Percentiles rank a stretch among this genome's conserved stretches.
Conservation (phyloP, 1,140 invertebrate species). For the Calliphora vicina region DNA sequence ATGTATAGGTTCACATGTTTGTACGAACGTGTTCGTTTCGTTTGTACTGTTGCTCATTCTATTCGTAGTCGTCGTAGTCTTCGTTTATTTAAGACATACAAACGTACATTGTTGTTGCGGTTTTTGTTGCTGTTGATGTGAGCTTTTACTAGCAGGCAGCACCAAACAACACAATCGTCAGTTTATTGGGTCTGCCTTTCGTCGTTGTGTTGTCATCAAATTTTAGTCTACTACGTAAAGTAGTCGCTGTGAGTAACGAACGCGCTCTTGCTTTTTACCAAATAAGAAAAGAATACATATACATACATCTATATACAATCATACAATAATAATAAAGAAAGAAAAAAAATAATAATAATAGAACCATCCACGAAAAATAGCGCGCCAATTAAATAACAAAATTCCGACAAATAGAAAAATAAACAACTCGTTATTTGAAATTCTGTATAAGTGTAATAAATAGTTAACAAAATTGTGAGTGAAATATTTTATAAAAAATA, state of each 20-base stretch:
- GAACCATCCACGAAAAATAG: not conserved
- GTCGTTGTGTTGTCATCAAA: conserved; percentile 29
- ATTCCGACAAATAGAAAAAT: not conserved
- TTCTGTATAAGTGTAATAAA: not conserved
- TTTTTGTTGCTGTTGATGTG: not conserved
- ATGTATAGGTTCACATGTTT: not conserved
- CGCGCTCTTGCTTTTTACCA: conserved; percentile 13
- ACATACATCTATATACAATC: not conserved
- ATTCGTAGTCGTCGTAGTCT: not conserved
- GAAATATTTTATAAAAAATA: not conserved
- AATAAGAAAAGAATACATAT: not conserved
- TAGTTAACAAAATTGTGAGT: conserved; percentile 24
- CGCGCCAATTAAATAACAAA: conserved; percentile 23
- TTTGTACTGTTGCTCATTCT: conserved; percentile 3
- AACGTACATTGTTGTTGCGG: not conserved
- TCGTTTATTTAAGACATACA: not conserved
- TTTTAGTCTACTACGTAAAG: conserved; percentile 33
- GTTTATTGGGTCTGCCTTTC: conserved; percentile 20
- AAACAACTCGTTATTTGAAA: not conserved
- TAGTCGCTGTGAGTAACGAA: conserved; percentile 28
- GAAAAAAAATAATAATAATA: not conserved
- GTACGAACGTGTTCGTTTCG: not conserved
- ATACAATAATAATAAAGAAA: not conserved
- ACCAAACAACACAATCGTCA: not conserved
- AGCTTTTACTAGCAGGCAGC: not conserved